A percentile compares a stretch with the other conserved stretches of the same genome.
These are phyloP conservation scores for Ips typographus DNA, from an alignment of 1,140 invertebrate species.

Conservation along the genomic window DNA sequence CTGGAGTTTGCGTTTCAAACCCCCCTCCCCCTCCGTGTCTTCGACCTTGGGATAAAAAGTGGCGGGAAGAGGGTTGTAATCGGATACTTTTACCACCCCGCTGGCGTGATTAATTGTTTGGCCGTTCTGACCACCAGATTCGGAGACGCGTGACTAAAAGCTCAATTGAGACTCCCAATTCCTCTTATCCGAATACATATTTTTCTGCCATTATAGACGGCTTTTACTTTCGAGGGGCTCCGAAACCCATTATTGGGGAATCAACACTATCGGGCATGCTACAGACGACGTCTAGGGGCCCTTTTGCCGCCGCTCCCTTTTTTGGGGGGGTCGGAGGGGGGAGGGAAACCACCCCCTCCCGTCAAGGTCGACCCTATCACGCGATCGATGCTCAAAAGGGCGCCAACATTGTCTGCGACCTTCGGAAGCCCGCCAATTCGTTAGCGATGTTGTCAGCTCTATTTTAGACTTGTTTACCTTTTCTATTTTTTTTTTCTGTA, in stretches of 20 bases:
- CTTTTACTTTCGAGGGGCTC: too few relatives aligned
- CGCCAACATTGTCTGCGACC: slow-evolving; percentile 29
- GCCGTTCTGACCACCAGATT: not conserved
- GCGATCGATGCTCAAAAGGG: slow-evolving; percentile 27
- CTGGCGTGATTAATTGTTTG: not conserved
- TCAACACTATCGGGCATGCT: not conserved
- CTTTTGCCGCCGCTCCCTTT: slow-evolving; percentile 9
- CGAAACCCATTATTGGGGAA: not conserved
- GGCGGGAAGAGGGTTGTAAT: not conserved
- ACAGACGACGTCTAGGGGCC: not conserved
- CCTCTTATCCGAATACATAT: too few relatives aligned
- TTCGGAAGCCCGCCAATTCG: slow-evolving; percentile 29
- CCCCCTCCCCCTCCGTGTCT: not conserved
- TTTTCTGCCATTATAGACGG: too few relatives aligned
- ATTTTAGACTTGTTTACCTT: not conserved
- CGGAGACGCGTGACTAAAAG: not conserved
- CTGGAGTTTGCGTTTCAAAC: slow-evolving; percentile 6
- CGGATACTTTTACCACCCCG: not conserved
- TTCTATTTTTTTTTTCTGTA: not conserved
- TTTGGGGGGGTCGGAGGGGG: not conserved
- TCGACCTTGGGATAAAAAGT: not conserved
- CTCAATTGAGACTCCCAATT: not conserved
- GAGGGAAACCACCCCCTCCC: not conserved
- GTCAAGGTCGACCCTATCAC: slow-evolving; percentile 12
- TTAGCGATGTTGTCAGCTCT: not conserved